Conservation (phyloP, 2,888 invertebrate genomes). For the Glyphotaelius pellucidus region DNA sequence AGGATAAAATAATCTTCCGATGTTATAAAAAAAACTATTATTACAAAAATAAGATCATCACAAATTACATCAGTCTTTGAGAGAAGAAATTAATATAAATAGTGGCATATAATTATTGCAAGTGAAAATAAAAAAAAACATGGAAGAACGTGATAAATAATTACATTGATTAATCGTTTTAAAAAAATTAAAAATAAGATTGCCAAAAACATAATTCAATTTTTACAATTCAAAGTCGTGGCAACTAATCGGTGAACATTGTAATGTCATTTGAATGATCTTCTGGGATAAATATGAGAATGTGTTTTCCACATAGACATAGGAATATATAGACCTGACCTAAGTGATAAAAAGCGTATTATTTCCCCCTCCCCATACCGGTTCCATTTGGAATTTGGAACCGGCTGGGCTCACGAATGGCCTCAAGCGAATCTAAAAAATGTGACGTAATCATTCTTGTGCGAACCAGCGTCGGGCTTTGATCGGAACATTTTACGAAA, state of each 20-base stretch:
- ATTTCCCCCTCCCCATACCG: no score
- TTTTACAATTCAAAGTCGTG: no score
- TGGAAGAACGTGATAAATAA: neutral
- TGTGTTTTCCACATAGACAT: no score
- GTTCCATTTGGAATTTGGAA: no score
- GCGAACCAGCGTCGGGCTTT: no score
- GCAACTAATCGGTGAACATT: neutral
- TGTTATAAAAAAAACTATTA: neutral
- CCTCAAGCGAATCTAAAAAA: no score
- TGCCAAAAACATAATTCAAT: neutral
- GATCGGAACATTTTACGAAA: no score
- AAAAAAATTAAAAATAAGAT: neutral
- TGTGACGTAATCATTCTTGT: no score
- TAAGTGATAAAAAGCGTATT: no score
- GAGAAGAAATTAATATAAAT: neutral
- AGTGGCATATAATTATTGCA: neutral
- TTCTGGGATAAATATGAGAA: neutral
- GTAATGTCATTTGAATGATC: neutral
- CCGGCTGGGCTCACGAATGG: no score
- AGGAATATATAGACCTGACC: no score
- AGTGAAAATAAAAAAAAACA: neutral
- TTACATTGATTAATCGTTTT: neutral
- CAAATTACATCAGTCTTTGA: conserved; percentile 20
- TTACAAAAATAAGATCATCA: neutral
- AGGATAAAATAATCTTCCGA: neutral